Percentiles rank a stretch among this genome's conserved stretches.
Evolutionary conservation across 1,140 invertebrate genomes (phyloP).

Genomic region (Parasteatoda tepidariorum): DNA sequence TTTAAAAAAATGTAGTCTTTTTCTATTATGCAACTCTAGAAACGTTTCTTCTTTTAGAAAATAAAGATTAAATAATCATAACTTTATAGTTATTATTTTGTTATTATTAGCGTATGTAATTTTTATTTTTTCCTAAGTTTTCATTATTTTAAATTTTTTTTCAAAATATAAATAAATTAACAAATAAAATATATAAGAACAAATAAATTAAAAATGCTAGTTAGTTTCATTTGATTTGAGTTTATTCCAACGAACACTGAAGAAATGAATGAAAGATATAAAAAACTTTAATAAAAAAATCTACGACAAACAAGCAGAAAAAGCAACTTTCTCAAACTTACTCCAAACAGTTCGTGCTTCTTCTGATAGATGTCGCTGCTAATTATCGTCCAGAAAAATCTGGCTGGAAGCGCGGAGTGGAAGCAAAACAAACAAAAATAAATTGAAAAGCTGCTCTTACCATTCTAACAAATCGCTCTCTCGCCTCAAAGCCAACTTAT

Average conservation of each 20-base stretch:
- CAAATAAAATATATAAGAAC: too few species aligned
- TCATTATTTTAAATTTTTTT: too few species aligned
- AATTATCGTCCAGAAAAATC: neutral
- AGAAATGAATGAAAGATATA: neutral
- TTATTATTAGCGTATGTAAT: too few species aligned
- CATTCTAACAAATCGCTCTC: conserved; percentile 6
- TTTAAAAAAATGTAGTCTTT: too few species aligned
- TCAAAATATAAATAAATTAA: too few species aligned
- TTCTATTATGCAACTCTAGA: too few species aligned
- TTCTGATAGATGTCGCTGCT: neutral
- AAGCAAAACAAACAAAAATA: conserved; percentile 11
- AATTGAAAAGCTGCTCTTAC: neutral
- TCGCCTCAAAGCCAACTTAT: conserved; percentile 23
- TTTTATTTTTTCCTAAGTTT: too few species aligned
- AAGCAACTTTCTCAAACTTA: neutral
- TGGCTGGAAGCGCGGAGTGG: neutral
- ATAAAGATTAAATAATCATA: too few species aligned
- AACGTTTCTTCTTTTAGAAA: too few species aligned
- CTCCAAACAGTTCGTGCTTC: neutral
- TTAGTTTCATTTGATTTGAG: too few species aligned
- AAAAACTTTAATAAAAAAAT: neutral
- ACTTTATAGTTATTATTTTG: too few species aligned
- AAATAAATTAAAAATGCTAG: too few species aligned
- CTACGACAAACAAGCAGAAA: neutral
- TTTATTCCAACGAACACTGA: neutral